Percentiles rank a stretch among this genome's conserved stretches.
Evolutionary conservation across 2,113 vertebrate species (phyloP).

Genomic region (Peromyscus polionotus): DNA sequence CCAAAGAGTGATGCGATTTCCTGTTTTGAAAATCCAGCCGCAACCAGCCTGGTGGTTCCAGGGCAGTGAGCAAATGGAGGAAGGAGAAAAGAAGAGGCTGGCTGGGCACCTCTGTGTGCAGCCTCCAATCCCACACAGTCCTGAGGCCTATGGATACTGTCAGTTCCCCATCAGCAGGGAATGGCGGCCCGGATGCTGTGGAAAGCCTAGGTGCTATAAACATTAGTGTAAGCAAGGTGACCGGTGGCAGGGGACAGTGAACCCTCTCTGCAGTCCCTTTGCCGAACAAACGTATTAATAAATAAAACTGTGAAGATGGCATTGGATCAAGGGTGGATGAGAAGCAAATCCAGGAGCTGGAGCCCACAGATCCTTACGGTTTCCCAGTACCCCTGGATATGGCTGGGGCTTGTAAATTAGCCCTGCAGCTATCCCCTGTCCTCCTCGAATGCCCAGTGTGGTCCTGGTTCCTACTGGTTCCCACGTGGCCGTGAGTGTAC

Average conservation of each 20-base stretch:
- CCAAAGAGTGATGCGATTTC: slow-evolving; percentile 42
- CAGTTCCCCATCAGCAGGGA: not conserved
- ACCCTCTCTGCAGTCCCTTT: slow-evolving; percentile 27
- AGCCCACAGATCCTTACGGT: slow-evolving; percentile 33
- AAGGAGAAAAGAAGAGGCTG: slow-evolving; percentile 5
- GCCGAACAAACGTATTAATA: slow-evolving; percentile 85
- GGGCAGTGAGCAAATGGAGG: slow-evolving; percentile 47
- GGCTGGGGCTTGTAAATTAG: not conserved
- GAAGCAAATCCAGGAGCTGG: slow-evolving; percentile 39
- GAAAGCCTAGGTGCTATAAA: slow-evolving; percentile 73
- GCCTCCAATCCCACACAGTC: slow-evolving; percentile 20
- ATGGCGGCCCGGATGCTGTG: not conserved
- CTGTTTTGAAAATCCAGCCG: slow-evolving; percentile 47
- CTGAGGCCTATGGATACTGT: not conserved
- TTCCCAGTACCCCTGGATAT: not conserved
- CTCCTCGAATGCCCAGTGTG: not conserved
- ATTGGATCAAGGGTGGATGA: slow-evolving; percentile 45
- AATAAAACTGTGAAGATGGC: slow-evolving; percentile 85
- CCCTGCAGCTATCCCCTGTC: not conserved
- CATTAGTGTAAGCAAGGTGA: slow-evolving; percentile 71
- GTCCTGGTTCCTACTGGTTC: slow-evolving; percentile 42
- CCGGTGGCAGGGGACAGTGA: not conserved
- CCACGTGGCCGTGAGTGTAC: not conserved
- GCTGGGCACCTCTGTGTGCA: slow-evolving; percentile 10
- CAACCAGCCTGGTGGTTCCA: slow-evolving; percentile 55